Evolutionary conservation across 2,113 vertebrate genomes (phyloP).

Genomic region (Dasyornis broadbenti): DNA sequence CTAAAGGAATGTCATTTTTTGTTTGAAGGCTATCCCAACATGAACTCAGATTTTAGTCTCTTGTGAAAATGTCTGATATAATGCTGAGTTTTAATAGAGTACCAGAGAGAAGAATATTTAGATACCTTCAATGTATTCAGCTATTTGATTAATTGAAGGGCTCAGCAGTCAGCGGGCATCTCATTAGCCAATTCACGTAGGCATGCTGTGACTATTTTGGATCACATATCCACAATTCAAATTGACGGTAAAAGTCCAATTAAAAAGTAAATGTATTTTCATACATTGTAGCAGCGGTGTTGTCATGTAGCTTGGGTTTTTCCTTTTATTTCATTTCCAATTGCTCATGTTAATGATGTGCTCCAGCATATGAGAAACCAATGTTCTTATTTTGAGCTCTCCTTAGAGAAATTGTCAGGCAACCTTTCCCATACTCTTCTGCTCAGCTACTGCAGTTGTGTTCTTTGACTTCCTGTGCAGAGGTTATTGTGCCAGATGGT

Average conservation of each 20-base stretch:
- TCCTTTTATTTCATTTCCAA: conserved; percentile 30
- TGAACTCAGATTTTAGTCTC: conserved; percentile 53
- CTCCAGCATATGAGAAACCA: background rate
- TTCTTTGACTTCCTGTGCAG: background rate
- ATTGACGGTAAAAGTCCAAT: conserved; percentile 58
- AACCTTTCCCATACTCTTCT: background rate
- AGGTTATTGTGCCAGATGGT: conserved; percentile 53
- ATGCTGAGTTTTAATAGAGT: conserved; percentile 46
- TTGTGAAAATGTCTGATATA: conserved; percentile 23
- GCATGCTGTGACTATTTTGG: conserved; percentile 65
- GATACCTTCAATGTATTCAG: conserved; percentile 39
- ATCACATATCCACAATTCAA: conserved; percentile 51
- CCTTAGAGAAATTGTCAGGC: background rate
- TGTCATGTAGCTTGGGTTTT: conserved; percentile 35
- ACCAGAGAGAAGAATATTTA: conserved; percentile 34
- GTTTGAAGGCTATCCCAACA: conserved; percentile 43
- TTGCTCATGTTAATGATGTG: conserved; percentile 54
- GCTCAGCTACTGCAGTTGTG: background rate
- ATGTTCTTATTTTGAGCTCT: conserved; percentile 8
- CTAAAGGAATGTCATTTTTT: conserved; percentile 39
- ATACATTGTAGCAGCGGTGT: conserved; percentile 28
- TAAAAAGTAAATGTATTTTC: conserved; percentile 64
- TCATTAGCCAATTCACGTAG: conserved; percentile 68
- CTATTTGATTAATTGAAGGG: conserved; percentile 62
- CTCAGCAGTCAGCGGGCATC: conserved; percentile 66